Evolutionary conservation across 2,113 vertebrate species (phyloP), one percentile per base, ranked within the genome.

Genomic region (Anser brachyrhynchus): DNA sequence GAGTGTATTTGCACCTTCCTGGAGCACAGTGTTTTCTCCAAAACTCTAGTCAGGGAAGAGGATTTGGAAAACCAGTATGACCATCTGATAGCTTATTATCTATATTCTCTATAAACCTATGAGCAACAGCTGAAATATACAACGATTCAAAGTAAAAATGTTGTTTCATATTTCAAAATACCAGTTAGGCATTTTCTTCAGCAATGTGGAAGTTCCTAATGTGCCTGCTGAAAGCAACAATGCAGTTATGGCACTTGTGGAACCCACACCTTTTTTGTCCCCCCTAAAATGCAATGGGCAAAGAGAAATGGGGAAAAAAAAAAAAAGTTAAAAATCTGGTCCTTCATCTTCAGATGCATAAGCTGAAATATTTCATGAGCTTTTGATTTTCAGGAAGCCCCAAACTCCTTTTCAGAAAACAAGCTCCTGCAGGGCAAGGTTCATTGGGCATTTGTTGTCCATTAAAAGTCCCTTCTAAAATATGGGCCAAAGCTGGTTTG

Each of bases 401-500:
- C 16, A 73, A n/a, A 54, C 5, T 62, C 9, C 0, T 12, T 54
- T 54, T 62, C 59, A 23, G 26, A 90, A 70, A 23, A 80, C 13
- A 10, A 85, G 10, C 2, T 88, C 37, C 43, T 59, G 8, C n/a
- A 86, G 46, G 25, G 41, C 20, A 44, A 69, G 26, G 9, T 15
- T 61, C 33, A 29, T 13, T 23, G 43, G 7, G 35, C 57, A 52
- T 49, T 85, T 44, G 23, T 83, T 58, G 4, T 58, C 44, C n/a
- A 29, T 71, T 89, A 44, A 81, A 80, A 70, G 26, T 89, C 17
- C 41, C 72, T 55, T 57, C 15, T 57, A 69, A 69, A 89, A 4
- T 77, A 51, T 13, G 0, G 0, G 28, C 13, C 67, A 67, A 67
- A 72, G 37, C 2, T 39, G 28, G 3, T 86, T 84, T n/a, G 15